Evolutionary conservation across 1,140 invertebrate species (phyloP).

Genomic region (Ectropis grisescens): DNA sequence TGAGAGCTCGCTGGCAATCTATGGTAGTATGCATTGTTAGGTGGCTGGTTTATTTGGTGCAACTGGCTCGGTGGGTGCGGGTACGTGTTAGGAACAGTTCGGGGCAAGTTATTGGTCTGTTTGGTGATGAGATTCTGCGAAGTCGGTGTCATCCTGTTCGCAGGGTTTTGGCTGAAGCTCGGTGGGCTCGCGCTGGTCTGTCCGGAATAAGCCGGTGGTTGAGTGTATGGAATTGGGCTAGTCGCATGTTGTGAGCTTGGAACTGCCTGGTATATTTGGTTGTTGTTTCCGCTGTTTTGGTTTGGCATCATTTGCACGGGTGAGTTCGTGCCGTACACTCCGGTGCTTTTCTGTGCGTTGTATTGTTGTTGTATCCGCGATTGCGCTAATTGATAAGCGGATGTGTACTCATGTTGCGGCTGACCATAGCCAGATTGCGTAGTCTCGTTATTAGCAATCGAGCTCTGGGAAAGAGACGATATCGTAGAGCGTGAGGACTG

Average conservation of each 20-base stretch:
- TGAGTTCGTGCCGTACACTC: conserved; percentile 32
- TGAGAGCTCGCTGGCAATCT: conserved; percentile 34
- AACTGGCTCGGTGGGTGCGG: conserved; percentile 47
- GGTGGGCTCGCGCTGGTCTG: conserved; percentile 47
- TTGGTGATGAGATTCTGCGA: conserved; percentile 38
- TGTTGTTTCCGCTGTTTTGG: conserved; percentile 25
- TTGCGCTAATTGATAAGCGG: conserved; percentile 50
- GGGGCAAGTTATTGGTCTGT: conserved; percentile 29
- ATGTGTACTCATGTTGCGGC: conserved; percentile 54
- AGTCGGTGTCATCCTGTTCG: conserved; percentile 48
- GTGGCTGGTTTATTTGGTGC: conserved; percentile 33
- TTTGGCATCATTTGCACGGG: conserved; percentile 25
- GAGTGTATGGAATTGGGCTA: conserved; percentile 48
- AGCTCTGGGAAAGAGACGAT: conserved; percentile 55
- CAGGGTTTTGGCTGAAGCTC: conserved; percentile 52
- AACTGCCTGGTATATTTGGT: conserved; percentile 50
- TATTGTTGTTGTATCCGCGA: conserved; percentile 44
- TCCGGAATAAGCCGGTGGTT: conserved; percentile 38
- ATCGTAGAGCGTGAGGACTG: conserved; percentile 66
- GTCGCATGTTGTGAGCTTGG: conserved; percentile 30
- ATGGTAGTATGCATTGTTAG: conserved; percentile 47
- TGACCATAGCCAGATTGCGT: conserved; percentile 67
- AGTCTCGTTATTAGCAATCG: conserved; percentile 36
- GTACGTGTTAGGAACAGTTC: conserved; percentile 44
- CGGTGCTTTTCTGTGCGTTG: conserved; percentile 39